Evolutionary conservation across 2,888 invertebrate genomes (phyloP), one percentile per base, ranked within the genome.

Genomic region (Agelastica alni): DNA sequence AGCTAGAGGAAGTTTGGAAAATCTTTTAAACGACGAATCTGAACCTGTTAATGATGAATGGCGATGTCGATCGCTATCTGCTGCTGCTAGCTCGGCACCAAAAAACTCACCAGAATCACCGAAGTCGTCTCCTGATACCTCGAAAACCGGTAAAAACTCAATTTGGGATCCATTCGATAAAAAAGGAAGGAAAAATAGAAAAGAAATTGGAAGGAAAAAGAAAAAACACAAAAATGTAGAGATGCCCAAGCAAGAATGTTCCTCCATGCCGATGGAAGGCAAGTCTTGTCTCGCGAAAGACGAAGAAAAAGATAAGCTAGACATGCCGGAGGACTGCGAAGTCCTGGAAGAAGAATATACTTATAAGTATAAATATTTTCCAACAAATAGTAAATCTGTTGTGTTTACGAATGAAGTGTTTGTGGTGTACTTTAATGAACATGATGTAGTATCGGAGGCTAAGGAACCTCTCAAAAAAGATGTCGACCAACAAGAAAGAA

Each of bases 391-490:
- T 37, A 74, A 70, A 78, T 81, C 59, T 13, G 77, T 79, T 5
- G 74, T 77, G 42, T 79, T 79, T 66, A 77, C 75, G 3, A 72
- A 74, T 47, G 82, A 85, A 75, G 85, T 85, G 3, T 78, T 82
- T 55, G 84, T 85, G 22, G 81, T 85, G 28, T 84, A 85, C 69
- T 85, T 84, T 66, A 81, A 81, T n/a, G 83, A 82, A 0, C 83
- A 84, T 63, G 71, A 74, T 44, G 71, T 75, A 13, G 66, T 76
- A 22, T 75, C 69, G n/a, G 75, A 77, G 54, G 63, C 81, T 58
- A 83, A 81, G 16, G 85, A 85, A 68, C 82, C 83, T 0, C 74
- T 85, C 7, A 84, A 84, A 73, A 84, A 84, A 68, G 85, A 85
- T 66, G 78, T 81, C 32, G 85, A 85, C 60, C 85, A 85, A 60